Evolutionary conservation across 2,113 vertebrate genomes (phyloP).

Genomic region (Castor canadensis): DNA sequence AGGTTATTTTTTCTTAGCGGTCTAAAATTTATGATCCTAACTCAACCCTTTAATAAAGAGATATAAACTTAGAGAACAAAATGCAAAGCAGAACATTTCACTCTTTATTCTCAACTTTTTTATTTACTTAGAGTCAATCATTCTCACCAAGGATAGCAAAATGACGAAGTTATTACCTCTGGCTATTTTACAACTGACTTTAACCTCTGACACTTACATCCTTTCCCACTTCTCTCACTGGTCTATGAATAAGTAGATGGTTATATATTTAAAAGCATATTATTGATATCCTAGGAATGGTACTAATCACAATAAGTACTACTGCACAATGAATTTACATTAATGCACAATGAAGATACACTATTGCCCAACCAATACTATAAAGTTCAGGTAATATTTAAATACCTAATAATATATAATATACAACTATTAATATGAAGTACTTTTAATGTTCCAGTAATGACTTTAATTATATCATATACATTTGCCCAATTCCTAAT

Average conservation of each 20-base stretch:
- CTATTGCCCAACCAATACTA: too few relatives aligned
- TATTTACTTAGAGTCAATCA: not conserved
- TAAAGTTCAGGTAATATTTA: too few relatives aligned
- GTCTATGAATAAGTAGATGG: not conserved
- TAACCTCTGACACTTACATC: too few relatives aligned
- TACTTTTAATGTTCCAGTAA: not conserved
- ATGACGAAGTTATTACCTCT: not conserved
- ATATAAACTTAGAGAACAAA: not conserved
- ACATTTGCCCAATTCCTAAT: not conserved
- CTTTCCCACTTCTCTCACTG: not conserved
- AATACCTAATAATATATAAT: too few relatives aligned
- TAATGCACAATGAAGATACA: too few relatives aligned
- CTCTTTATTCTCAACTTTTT: not conserved
- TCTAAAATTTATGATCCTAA: not conserved
- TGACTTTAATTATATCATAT: not conserved
- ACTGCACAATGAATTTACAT: not conserved
- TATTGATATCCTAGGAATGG: not conserved
- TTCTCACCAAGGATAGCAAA: not conserved
- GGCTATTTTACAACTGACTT: not conserved
- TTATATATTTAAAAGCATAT: not conserved
- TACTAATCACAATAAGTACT: not conserved
- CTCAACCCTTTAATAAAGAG: not conserved
- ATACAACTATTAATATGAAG: too few relatives aligned
- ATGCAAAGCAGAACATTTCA: not conserved
- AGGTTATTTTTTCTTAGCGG: not conserved